Evolutionary conservation across 35 echinoderm and acorn worm genomes (phyloP), one percentile per base, ranked within the genome.

Genomic region (Lytechinus variegatus): DNA sequence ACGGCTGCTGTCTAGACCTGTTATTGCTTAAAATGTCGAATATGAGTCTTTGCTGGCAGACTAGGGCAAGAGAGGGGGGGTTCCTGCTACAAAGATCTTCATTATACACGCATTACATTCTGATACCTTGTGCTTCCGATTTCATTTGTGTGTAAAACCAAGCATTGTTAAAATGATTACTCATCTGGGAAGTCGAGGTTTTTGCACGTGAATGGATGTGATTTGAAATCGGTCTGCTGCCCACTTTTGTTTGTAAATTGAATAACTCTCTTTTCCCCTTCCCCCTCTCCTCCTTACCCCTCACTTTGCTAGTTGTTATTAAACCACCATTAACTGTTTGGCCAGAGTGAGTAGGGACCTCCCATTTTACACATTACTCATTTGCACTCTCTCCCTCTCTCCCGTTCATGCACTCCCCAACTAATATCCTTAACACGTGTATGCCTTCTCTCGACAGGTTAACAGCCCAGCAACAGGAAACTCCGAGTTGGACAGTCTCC

Each of bases 391-490:
- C 28, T 52, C 24, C 51, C 87, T 89, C 88, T 90, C 88, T 29
- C 88, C 24, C 28, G 5, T 4, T 16, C 27, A 90, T 44, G 14
- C 88, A 28, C 88, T 13, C n/a, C 88, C 88, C 52, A 6, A 16
- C 88, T 90, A 54, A 90, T 90, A 12, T 90, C 28, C 28, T 90
- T 90, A n/a, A 90, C 88, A 90, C 52, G 27, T 90, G 88, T 90
- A 27, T 90, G 28, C 16, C 52, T 90, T 90, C 11, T 19, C 88
- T 10, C 52, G 88, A 54, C 88, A 90, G 88, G 88, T 90, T 16
- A 90, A 90, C 88, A 90, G 29, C 9, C 66, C 66, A 79, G 16
- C 66, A 24, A 8, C 66, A 4, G 66, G 66, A 79, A 90, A 33
- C 88, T 5, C 52, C 29, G 52, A 54, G 28, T 33, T 44, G 29